These are phyloP conservation scores for Cyphomyrmex costatus DNA, from an alignment of 1,140 invertebrate genomes.

Conservation along the genomic window DNA sequence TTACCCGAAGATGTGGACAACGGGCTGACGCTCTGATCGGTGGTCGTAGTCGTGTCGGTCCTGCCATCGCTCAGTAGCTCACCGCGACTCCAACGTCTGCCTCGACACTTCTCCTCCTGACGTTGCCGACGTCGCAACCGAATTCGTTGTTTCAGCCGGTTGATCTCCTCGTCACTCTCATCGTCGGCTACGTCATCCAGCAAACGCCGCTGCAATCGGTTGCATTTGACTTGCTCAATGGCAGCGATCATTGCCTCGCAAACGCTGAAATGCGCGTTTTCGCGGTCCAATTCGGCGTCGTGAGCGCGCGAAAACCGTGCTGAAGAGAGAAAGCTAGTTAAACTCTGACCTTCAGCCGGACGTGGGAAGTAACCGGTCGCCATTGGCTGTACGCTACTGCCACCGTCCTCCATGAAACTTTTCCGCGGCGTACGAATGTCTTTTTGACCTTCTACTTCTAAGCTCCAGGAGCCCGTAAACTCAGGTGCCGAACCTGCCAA, in stretches of 20 bases:
- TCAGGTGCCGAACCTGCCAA: constrained; percentile 80
- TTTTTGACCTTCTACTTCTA: constrained; percentile 86
- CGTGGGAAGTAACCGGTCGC: constrained; percentile 88
- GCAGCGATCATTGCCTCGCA: constrained; percentile 94
- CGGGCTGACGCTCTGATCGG: constrained; percentile 87
- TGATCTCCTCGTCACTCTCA: constrained; percentile 91
- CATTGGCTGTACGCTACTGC: constrained; percentile 88
- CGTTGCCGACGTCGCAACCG: constrained; percentile 88
- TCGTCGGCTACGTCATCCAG: constrained; percentile 88
- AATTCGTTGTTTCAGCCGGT: constrained; percentile 89
- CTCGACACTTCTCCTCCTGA: constrained; percentile 85
- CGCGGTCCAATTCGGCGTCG: constrained; percentile 93
- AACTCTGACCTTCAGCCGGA: constrained; percentile 91
- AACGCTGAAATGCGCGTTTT: constrained; percentile 95
- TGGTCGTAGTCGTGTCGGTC: constrained; percentile 88
- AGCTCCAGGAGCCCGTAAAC: constrained; percentile 77
- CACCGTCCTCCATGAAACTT: constrained; percentile 89
- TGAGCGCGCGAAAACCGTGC: constrained; percentile 89
- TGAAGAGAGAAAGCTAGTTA: constrained; percentile 92
- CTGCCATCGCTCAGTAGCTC: constrained; percentile 87
- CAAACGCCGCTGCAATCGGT: constrained; percentile 80
- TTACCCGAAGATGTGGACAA: constrained; percentile 86
- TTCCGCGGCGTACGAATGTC: constrained; percentile 87
- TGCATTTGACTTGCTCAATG: constrained; percentile 91
- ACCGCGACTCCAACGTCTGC: constrained; percentile 72